Conservation (phyloP, 1,140 invertebrate species). For the Carcinoscorpius rotundicauda region DNA sequence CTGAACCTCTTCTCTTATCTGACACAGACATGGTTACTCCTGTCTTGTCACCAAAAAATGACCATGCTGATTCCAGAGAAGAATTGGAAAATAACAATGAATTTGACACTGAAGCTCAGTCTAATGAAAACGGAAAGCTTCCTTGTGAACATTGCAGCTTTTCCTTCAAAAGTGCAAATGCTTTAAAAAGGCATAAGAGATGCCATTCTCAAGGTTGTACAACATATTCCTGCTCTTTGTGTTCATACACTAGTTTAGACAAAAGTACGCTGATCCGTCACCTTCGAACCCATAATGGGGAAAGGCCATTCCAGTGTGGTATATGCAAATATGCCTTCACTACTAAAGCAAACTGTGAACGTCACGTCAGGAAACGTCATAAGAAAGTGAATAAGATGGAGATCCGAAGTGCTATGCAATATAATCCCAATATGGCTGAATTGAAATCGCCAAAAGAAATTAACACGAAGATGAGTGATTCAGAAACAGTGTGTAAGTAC, state of each 20-base stretch:
- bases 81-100: background rate
- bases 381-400: conserved; percentile 53
- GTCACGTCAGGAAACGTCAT: conserved; percentile 56
- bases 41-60: conserved; percentile 22
- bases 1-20: conserved; percentile 23
- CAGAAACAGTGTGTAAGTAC: conserved; percentile 37
- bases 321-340: conserved; percentile 92
- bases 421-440: conserved; percentile 19
- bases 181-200: conserved; percentile 71
- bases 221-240: conserved; percentile 80
- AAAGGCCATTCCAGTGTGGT: conserved; percentile 82
- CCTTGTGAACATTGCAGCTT: conserved; percentile 17
- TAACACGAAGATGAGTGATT: background rate
- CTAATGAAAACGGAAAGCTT: background rate
- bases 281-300: conserved; percentile 85
- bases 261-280: conserved; percentile 79
- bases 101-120: background rate
- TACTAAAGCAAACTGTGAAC: conserved; percentile 77
- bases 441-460: background rate
- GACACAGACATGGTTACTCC: conserved; percentile 26
- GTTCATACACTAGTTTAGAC: conserved; percentile 72
- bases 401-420: conserved; percentile 19
- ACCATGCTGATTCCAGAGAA: background rate
- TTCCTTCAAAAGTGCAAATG: conserved; percentile 28
- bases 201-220: conserved; percentile 37